Conservation (phyloP, 2,888 invertebrate species). For the Stenchaetothrips biformis region DNA sequence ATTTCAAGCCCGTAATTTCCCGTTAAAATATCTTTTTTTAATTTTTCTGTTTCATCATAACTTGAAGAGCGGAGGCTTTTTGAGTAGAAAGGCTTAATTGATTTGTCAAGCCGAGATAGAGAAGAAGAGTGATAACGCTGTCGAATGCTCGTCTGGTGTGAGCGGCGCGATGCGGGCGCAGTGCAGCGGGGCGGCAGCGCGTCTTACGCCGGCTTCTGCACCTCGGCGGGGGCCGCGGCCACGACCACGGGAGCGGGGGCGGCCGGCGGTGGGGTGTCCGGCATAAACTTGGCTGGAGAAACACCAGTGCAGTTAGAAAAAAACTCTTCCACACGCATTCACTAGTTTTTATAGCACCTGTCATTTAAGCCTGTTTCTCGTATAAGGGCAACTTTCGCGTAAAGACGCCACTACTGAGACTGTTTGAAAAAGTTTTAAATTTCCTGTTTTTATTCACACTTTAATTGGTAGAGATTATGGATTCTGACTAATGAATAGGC, state of each 20-base stretch:
- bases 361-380: too few species aligned
- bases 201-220: conserved; percentile 2
- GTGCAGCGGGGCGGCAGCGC: neutral
- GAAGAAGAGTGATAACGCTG: too few species aligned
- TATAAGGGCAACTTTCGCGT: too few species aligned
- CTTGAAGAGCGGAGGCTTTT: too few species aligned
- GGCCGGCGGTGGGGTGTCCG: neutral
- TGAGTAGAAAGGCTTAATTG: too few species aligned
- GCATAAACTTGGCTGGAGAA: conserved; percentile 12
- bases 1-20: too few species aligned
- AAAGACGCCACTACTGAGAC: neutral
- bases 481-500: neutral
- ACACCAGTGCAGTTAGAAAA: neutral
- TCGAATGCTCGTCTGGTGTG: neutral
- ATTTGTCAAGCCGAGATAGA: too few species aligned
- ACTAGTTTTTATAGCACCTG: neutral
- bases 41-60: too few species aligned
- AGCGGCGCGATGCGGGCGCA: neutral
- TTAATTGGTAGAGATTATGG: neutral
- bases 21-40: too few species aligned
- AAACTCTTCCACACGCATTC: neutral
- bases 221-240: neutral
- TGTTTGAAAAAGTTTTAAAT: neutral
- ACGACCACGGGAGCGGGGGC: neutral
- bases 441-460: neutral